A percentile compares a stretch with the other conserved stretches of the same genome.
phyloP scores from a whole-genome alignment of 2,113 vertebrate species.

The Phaethornis superciliosus region DNA sequence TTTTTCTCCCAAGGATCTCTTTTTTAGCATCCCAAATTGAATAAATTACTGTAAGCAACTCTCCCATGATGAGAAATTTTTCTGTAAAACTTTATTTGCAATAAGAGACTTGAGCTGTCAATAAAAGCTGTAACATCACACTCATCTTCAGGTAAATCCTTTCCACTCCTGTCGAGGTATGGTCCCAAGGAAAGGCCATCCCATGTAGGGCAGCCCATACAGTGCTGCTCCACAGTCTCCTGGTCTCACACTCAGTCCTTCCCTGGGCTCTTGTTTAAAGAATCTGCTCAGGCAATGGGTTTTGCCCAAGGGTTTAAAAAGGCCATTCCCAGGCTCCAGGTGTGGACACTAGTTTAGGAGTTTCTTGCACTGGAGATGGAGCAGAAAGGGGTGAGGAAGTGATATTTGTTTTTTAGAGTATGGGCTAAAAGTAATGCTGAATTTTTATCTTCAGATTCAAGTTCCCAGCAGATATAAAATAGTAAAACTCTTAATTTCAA shows the following conservation, averaged over 20 bases:
- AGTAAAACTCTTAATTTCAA: not conserved
- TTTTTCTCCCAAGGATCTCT: not conserved
- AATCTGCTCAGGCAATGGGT: not conserved
- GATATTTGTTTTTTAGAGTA: not conserved
- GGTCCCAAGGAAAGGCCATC: not conserved
- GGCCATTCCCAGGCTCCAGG: not conserved
- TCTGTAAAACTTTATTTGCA: not conserved
- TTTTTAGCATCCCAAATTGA: not conserved
- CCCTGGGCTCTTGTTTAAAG: not conserved
- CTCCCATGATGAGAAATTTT: not conserved
- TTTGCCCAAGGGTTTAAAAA: not conserved
- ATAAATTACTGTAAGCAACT: not conserved
- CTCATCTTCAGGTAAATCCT: not conserved
- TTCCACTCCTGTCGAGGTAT: not conserved
- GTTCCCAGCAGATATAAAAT: not conserved
- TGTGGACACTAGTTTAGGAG: not conserved
- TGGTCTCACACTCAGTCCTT: not conserved
- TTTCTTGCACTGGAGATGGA: not conserved
- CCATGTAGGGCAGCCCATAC: accelerated
- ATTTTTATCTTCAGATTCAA: not conserved
- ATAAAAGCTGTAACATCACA: not conserved
- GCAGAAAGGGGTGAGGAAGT: not conserved
- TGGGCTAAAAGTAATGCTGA: not conserved
- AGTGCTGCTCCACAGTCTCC: not conserved
- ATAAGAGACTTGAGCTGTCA: not conserved